Evolutionary conservation across 2,113 vertebrate genomes (phyloP), one percentile per base, ranked within the genome.

Genomic region (Vidua chalybeata): DNA sequence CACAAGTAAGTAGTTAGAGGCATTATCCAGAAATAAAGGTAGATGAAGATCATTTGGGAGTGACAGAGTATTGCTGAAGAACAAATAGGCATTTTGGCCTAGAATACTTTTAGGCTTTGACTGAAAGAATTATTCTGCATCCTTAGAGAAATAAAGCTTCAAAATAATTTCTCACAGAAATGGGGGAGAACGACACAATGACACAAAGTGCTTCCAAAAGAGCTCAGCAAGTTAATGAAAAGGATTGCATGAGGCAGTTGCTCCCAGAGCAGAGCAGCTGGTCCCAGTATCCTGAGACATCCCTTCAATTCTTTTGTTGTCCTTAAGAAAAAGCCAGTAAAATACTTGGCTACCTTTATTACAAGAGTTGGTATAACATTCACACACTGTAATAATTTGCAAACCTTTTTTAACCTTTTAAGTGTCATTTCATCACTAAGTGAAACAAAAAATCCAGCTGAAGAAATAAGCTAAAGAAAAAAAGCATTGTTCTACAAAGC

Each of bases 121-220:
- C 89, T 76, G 49, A 85, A 93, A 79, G 35, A 90, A 90, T 83
- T 79, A 69, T 68, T 87, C 71, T 76, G 33, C 13, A 68, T 75
- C 78, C 85, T 91, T 33, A 49, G 45, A 96, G 49, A 91, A 90
- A 91, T 64, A 91, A 90, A 85, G 62, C 58, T 87, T 88, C 28
- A 2, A 91, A 94, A 87, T 28, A 72, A 68, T 37, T 66, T 89
- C 58, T 62, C 71, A 91, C 15, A 83, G 54, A 87, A 90, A 73
- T 41, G 14, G 24, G 31, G 41, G 41, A 39, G 39, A 39, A 39
- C 39, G 39, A 39, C 39, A 39, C 69, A 39, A 39, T 11, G 39
- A 39, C 39, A 39, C 69, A 87, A 87, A 90, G 10, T 45, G 16
- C 45, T 93, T 89, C 84, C 33, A 75, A 64, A 91, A 82, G 20